These are phyloP conservation scores for Bunonema sp. DNA, from an alignment of 2,888 invertebrate genomes.

Conservation along the genomic window DNA sequence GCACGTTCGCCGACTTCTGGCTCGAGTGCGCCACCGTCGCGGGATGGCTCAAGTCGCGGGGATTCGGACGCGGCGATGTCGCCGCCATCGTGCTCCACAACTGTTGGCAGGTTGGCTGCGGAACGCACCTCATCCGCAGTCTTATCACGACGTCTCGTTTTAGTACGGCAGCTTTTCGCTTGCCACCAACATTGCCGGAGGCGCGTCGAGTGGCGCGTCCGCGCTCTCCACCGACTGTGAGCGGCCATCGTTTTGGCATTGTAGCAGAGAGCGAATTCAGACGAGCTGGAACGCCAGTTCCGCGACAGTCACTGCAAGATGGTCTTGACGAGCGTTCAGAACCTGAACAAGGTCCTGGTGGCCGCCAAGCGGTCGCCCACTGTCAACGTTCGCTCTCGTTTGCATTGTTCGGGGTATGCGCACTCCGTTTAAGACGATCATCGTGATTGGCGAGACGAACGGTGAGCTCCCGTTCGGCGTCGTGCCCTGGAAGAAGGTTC, in stretches of 20 bases:
- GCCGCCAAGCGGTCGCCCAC: slow-evolving; percentile 17
- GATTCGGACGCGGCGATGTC: slow-evolving; percentile 10
- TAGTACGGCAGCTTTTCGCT: too few species aligned
- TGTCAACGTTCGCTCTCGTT: slow-evolving; percentile 10
- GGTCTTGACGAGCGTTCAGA: slow-evolving; percentile 20
- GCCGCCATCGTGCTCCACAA: slow-evolving; percentile 15
- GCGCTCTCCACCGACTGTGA: slow-evolving; percentile 29
- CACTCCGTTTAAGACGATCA: slow-evolving; percentile 8
- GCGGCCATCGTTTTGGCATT: background rate
- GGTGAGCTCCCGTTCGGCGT: background rate
- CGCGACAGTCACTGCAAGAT: slow-evolving; percentile 21
- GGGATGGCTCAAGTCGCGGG: too few species aligned
- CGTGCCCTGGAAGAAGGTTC: too few species aligned
- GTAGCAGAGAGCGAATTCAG: slow-evolving; percentile 10
- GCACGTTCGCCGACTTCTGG: too few species aligned
- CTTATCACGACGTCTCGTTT: too few species aligned
- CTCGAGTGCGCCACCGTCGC: too few species aligned
- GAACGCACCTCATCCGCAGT: too few species aligned
- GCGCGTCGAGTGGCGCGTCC: too few species aligned
- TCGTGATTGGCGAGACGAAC: slow-evolving; percentile 12
- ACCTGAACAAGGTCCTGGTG: slow-evolving; percentile 21
- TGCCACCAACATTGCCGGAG: too few species aligned
- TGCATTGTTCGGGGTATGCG: background rate
- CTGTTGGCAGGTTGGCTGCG: too few species aligned
- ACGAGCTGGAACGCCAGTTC: slow-evolving; percentile 29